Base-by-base conservation (phyloP, 35 echinoderm and acorn worm genomes). In the Amphiura filiformis region DNA sequence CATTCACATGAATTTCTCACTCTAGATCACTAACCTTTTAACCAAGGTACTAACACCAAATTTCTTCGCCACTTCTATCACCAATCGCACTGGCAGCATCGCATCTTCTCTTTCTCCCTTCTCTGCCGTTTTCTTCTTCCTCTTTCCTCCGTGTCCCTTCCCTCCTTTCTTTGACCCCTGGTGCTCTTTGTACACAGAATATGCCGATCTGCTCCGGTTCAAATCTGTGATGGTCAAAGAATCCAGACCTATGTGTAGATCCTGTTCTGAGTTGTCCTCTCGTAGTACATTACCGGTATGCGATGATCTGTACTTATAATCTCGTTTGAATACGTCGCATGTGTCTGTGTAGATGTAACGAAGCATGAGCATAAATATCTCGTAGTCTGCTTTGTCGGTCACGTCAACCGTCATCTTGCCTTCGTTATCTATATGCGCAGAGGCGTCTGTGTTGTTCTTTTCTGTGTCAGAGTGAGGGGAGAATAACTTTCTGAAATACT, bases 1-100 rank as follows among this genome's bases (percentile, higher is more conserved):
- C n/a, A n/a, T n/a, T n/a, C n/a, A n/a, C n/a, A n/a, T n/a, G n/a
- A n/a, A n/a, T n/a, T n/a, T n/a, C n/a, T n/a, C n/a, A n/a, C n/a
- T n/a, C n/a, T n/a, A n/a, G n/a, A n/a, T n/a, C n/a, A n/a, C n/a
- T 77, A 86, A 97, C 96, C 96, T 94, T 78, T 95, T 91, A 23
- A 82, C 89, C 31, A 99, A 89, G 0, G 90, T 81, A 65, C 49
- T 38, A n/a, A 99, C 87, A 28, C 93, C 93, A 92, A 94, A 99
- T 36, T 84, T 89, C 91, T 99, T 99, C 12, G 96, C 96, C 22
- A 84, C 90, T 56, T 99, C 93, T 40, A 84, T 88, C 1, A 95
- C n/a, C 32, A 65, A 39, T 64, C 81, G 91, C 0, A 93, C 91
- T 1, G 37, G 37, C 15, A 88, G 36, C 81, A 97, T 80, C 4